phyloP scores from a whole-genome alignment of 2,888 invertebrate genomes.

The Drosophila robusta region DNA sequence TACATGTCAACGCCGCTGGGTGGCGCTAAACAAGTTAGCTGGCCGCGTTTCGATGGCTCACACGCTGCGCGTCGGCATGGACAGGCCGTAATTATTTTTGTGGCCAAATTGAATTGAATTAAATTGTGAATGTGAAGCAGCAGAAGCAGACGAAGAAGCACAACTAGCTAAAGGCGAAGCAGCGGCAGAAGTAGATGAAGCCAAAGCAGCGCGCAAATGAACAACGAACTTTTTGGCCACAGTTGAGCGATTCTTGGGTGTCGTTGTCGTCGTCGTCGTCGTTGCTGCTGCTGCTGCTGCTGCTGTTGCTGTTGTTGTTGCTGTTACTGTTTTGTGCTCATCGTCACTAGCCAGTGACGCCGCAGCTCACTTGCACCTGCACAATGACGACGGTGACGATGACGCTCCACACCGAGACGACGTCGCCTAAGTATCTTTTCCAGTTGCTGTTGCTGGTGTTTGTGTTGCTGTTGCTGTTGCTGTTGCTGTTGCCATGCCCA shows the following conservation, averaged over 20 bases:
- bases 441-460: conserved; percentile 36
- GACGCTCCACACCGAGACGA: conserved; percentile 42
- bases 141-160: conserved; percentile 18
- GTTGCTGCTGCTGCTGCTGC: conserved; percentile 17
- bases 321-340: conserved; percentile 55
- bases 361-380: conserved; percentile 68
- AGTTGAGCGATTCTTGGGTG: conserved; percentile 81
- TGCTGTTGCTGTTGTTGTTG: conserved; percentile 25
- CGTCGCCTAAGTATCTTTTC: conserved; percentile 56
- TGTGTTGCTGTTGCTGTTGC: conserved; percentile 7
- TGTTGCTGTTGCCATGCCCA: conserved; percentile 49
- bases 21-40: conserved; percentile 50
- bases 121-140: conserved; percentile 64
- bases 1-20: conserved; percentile 67
- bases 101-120: conserved; percentile 81
- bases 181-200: conserved; percentile 42
- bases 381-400: conserved; percentile 44
- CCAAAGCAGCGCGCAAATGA: conserved; percentile 70
- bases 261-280: conserved; percentile 59
- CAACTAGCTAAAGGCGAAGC: not conserved
- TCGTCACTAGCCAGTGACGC: conserved; percentile 63
- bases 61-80: conserved; percentile 78
- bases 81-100: conserved; percentile 77
- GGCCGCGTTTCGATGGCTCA: conserved; percentile 42
- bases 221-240: conserved; percentile 77